Evolutionary conservation across 2,888 invertebrate species (phyloP).

Genomic region (Caenorhabditis sp.): DNA sequence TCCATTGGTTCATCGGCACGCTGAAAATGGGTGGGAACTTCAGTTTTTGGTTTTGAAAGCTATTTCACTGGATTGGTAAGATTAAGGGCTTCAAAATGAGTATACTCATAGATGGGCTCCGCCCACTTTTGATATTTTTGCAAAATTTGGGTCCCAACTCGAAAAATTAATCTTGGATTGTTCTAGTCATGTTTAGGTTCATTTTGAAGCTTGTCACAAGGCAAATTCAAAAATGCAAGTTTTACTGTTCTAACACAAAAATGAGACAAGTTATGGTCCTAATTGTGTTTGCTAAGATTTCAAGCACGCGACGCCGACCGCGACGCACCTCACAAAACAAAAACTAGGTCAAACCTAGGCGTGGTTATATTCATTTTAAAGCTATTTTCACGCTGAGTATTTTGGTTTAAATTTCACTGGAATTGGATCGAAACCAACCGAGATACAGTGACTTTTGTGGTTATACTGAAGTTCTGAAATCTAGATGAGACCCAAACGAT

Average conservation of each 20-base stretch:
- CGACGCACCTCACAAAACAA: too few species aligned
- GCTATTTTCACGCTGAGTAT: too few species aligned
- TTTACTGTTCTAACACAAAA: not conserved
- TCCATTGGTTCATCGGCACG: conserved; percentile 47
- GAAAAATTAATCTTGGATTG: not conserved
- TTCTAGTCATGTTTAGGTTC: not conserved
- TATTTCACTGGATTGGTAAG: too few species aligned
- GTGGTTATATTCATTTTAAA: too few species aligned
- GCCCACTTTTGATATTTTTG: not conserved
- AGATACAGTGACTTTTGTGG: not conserved
- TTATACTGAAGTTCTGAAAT: not conserved
- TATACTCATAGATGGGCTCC: not conserved
- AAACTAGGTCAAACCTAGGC: too few species aligned
- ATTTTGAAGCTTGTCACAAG: not conserved
- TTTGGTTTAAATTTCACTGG: too few species aligned
- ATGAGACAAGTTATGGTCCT: not conserved
- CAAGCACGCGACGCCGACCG: not conserved
- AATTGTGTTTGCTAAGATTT: not conserved
- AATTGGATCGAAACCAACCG: too few species aligned
- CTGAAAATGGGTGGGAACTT: conserved; percentile 24
- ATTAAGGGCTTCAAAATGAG: conserved; percentile 1
- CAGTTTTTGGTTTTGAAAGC: not conserved
- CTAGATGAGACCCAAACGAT: too few species aligned
- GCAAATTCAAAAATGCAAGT: not conserved
- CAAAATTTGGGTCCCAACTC: too few species aligned